A percentile compares a stretch with the other conserved stretches of the same genome.
phyloP scores from a whole-genome alignment of 2,888 invertebrate genomes.

The Heliconius ethilla region DNA sequence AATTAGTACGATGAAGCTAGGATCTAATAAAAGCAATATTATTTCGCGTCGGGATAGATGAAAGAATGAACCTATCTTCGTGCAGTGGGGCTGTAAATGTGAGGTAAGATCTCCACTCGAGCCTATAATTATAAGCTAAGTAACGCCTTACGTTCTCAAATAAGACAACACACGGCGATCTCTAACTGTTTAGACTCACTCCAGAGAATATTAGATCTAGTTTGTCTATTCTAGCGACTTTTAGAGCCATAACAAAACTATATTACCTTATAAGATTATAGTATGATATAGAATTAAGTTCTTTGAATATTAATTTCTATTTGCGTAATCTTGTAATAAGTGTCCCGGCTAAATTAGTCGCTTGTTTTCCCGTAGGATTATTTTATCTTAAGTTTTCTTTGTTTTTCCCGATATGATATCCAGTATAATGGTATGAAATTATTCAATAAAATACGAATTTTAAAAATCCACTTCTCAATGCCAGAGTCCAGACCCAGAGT shows the following conservation, averaged over 20 bases:
- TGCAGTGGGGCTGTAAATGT: neutral
- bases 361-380: too few relatives aligned
- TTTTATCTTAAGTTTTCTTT: too few relatives aligned
- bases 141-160: too few relatives aligned
- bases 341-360: neutral
- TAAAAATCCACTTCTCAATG: too few relatives aligned
- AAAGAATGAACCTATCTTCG: neutral
- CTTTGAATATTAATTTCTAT: neutral
- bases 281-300: neutral
- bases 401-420: too few relatives aligned
- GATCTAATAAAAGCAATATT: conserved; percentile 2
- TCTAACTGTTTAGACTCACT: too few relatives aligned
- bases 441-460: too few relatives aligned
- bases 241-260: neutral
- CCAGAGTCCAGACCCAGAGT: too few relatives aligned
- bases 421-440: too few relatives aligned
- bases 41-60: neutral
- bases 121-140: neutral
- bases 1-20: conserved; percentile 7
- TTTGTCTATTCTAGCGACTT: neutral
- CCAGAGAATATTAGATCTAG: too few relatives aligned
- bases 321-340: neutral
- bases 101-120: neutral
- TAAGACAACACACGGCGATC: too few relatives aligned
- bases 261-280: neutral